Base-by-base conservation (phyloP, 2,888 invertebrate genomes). In the Malacosoma neustria region DNA sequence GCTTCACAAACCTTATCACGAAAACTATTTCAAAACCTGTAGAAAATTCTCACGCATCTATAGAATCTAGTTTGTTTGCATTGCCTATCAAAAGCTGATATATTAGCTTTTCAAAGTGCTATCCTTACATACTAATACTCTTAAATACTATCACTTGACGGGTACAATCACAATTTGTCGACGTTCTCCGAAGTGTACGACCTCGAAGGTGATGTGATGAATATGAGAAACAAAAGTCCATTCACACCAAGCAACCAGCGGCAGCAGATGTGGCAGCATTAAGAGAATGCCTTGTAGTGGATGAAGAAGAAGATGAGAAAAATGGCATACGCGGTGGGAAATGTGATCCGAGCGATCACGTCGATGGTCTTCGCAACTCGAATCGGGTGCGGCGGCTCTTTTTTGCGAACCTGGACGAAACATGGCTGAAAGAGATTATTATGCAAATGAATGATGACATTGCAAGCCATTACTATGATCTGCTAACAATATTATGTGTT, bases 261-360 rank as follows among this genome's bases (percentile, higher is more conserved):
- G 60, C 48, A 53, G 60, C 59, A 42, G 50, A 46, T 38, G 51
- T 63, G 72, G 68, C 71, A 69, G 72, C 72, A 87, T 87, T 91
- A 90, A 84, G 90, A 89, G 73, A 92, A 93, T 85, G 93, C 94
- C 84, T 94, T 95, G 88, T 96, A 96, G 88, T 95, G 95, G 69
- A 95, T 94, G 88, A 97, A 97, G 90, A 97, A 97, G 88, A 96
- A 96, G 76, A 95, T 93, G 67, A 97, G 91, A 88, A 97, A 97
- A 74, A 96, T 92, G 72, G 95, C 92, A 85, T 95, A 97, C 68
- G 96, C 95, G 60, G 94, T 92, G 58, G 96, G 96, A 88, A 97
- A 97, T 59, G 95, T 95, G 77, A 96, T 94, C 79, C 96, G 91
- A 43, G 96, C 95, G 72, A 97, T 95, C 59, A 96, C 96, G 87